These are phyloP conservation scores for Cyanoramphus novaezelandiae DNA, from an alignment of 2,113 vertebrate species.

Conservation along the genomic window DNA sequence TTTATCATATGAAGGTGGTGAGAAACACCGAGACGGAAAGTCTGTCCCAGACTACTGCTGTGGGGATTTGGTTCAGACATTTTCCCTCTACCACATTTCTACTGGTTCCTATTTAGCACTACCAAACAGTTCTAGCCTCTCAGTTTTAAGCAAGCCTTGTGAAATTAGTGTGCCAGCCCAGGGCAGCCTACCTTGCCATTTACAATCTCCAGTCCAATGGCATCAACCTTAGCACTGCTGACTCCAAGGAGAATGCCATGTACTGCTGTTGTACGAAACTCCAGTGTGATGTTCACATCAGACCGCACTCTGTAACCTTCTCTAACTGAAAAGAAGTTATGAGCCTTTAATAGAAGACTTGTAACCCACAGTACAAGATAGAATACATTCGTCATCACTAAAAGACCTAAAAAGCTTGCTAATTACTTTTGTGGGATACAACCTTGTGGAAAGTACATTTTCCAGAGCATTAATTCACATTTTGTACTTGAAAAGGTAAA, in stretches of 20 bases:
- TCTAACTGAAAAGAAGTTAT: conserved; percentile 75
- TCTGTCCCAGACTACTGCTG: not conserved
- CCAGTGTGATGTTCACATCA: conserved; percentile 84
- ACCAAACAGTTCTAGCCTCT: not conserved
- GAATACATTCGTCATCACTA: not conserved
- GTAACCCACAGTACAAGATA: not conserved
- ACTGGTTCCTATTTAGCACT: not conserved
- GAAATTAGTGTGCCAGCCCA: not conserved
- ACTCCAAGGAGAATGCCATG: conserved; percentile 86
- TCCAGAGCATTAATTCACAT: not conserved
- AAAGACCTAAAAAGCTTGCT: not conserved
- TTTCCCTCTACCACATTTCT: not conserved
- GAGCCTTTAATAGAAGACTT: not conserved
- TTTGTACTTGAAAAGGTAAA: not conserved
- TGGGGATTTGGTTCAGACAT: not conserved
- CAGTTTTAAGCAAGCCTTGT: not conserved
- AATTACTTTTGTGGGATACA: not conserved
- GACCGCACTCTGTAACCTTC: conserved; percentile 91
- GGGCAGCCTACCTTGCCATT: conserved; percentile 84
- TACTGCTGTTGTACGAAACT: conserved; percentile 81
- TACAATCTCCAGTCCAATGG: conserved; percentile 90
- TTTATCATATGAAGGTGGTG: not conserved
- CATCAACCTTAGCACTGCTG: conserved; percentile 92
- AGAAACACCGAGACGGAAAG: not conserved
- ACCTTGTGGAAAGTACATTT: not conserved